A percentile compares a stretch with the other conserved stretches of the same genome.
Evolutionary conservation across 2,888 invertebrate genomes (phyloP).

Genomic region (Philaethria dido): DNA sequence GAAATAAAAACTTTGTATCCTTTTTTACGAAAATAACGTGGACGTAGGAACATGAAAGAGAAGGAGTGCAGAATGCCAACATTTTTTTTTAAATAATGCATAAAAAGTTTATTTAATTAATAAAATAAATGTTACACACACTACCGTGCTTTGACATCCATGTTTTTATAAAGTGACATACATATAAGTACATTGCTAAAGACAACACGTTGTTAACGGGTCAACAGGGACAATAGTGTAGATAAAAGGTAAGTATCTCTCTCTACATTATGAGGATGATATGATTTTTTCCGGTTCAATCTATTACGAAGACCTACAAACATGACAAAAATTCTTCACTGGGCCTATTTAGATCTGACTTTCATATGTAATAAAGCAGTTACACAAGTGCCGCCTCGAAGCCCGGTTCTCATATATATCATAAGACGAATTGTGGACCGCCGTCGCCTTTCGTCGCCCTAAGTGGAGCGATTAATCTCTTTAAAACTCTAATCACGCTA

Average conservation of each 20-base stretch:
- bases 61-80: too few species aligned
- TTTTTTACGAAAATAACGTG: too few species aligned
- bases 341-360: conserved; percentile 32
- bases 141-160: too few species aligned
- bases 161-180: too few species aligned
- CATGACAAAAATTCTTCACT: conserved; percentile 25
- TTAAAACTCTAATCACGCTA: conserved; percentile 34
- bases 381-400: conserved; percentile 35
- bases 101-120: too few species aligned
- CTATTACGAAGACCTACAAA: not conserved
- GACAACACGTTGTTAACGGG: too few species aligned
- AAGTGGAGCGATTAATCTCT: conserved; percentile 37
- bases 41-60: too few species aligned
- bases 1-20: too few species aligned
- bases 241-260: not conserved
- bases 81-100: too few species aligned
- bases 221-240: too few species aligned
- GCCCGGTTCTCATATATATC: conserved; percentile 42
- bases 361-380: conserved; percentile 31
- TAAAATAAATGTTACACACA: too few species aligned
- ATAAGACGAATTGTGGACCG: conserved; percentile 37
- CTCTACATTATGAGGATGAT: conserved; percentile 3
- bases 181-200: too few species aligned
- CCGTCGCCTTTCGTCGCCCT: conserved; percentile 32
- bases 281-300: conserved; percentile 8